Percentiles rank a stretch among this genome's conserved stretches.
phyloP scores from a whole-genome alignment of 2,797 vertebrate genomes.

The Micropoecilia bifurca region DNA sequence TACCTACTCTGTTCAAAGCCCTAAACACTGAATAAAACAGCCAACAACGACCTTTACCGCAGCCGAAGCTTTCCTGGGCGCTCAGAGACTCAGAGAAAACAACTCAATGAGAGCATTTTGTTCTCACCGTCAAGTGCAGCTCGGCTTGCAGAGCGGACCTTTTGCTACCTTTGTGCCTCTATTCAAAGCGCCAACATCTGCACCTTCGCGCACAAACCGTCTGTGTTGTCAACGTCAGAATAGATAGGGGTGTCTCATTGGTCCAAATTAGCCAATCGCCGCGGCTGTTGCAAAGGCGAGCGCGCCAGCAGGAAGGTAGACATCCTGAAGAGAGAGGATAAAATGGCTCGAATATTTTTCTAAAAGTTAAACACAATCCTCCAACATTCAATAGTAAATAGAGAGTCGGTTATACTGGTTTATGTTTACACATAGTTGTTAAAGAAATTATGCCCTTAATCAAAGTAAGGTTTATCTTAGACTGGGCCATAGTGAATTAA shows the following conservation, averaged over 20 bases:
- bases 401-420: background rate
- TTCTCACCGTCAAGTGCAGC: constrained; percentile 70
- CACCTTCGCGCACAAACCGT: constrained; percentile 66
- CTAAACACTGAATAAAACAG: background rate
- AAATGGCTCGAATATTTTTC: background rate
- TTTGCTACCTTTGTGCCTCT: constrained; percentile 5
- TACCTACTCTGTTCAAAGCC: background rate
- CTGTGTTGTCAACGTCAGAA: constrained; percentile 5
- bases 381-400: background rate
- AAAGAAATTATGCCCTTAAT: background rate
- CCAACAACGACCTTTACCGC: background rate
- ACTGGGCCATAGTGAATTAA: background rate
- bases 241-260: constrained; percentile 37
- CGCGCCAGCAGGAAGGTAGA: constrained; percentile 3
- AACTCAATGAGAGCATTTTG: constrained; percentile 38
- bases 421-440: background rate
- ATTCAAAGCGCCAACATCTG: constrained; percentile 53
- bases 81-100: constrained; percentile 12
- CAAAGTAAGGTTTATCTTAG: background rate
- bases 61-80: background rate
- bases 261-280: constrained; percentile 65
- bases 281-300: background rate
- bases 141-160: constrained; percentile 10
- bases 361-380: background rate
- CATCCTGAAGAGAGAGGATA: background rate